Conservation (phyloP, 2,797 vertebrate genomes). For the Pseudochromis fuscus region DNA sequence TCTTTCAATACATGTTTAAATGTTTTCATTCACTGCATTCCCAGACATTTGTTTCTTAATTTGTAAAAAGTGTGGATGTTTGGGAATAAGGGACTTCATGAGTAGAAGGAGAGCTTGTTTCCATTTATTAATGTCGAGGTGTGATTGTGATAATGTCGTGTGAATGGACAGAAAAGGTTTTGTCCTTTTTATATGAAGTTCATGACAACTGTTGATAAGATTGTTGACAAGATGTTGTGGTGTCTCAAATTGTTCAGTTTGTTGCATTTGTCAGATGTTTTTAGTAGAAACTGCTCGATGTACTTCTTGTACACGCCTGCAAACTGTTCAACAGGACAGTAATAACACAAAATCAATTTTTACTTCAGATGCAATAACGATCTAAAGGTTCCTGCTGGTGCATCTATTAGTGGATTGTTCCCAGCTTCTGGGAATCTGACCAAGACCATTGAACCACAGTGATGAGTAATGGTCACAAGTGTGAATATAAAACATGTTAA, state of each 20-base stretch:
- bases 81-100: too few species aligned
- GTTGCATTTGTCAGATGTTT: background rate
- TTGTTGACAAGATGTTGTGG: too few species aligned
- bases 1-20: background rate
- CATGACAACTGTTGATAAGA: too few species aligned
- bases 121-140: background rate
- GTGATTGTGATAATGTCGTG: background rate
- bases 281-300: background rate
- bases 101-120: slow-evolving; percentile 20
- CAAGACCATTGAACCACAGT: slow-evolving; percentile 41
- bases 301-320: slow-evolving; percentile 13
- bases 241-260: too few species aligned
- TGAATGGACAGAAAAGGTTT: background rate
- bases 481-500: slow-evolving; percentile 32
- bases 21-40: too few species aligned
- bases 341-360: slow-evolving; percentile 45
- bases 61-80: slow-evolving; percentile 13
- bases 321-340: slow-evolving; percentile 20
- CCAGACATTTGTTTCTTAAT: too few species aligned
- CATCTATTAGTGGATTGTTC: slow-evolving; percentile 55
- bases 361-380: slow-evolving; percentile 38
- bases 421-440: slow-evolving; percentile 58
- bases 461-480: slow-evolving; percentile 50
- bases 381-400: slow-evolving; percentile 38
- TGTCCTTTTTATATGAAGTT: too few species aligned